These are phyloP conservation scores for Sciurus niger DNA, from an alignment of 2,113 vertebrate genomes.

Conservation along the genomic window DNA sequence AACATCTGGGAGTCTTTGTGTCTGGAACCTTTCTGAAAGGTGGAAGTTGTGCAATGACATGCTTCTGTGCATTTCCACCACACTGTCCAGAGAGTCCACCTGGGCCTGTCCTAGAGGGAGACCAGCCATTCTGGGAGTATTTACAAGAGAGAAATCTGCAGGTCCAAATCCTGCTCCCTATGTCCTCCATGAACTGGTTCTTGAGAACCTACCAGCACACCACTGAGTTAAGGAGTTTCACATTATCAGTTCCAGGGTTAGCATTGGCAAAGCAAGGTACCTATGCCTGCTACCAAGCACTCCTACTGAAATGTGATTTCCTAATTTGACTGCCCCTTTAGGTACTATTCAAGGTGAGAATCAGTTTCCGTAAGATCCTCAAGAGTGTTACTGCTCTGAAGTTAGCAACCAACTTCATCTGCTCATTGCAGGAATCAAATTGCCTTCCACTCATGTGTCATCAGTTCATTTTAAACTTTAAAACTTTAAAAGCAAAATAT, in stretches of 20 bases:
- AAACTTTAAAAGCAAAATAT: neutral
- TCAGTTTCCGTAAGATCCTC: neutral
- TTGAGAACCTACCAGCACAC: neutral
- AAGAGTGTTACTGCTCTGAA: neutral
- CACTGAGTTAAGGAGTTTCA: neutral
- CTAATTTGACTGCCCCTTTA: neutral
- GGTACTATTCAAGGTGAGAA: neutral
- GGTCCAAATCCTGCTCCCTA: accelerated
- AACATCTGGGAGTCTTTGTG: too few relatives aligned
- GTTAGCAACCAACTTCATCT: neutral
- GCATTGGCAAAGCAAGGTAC: neutral
- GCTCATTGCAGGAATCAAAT: neutral
- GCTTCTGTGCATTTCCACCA: neutral
- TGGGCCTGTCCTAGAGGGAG: accelerated
- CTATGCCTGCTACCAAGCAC: neutral
- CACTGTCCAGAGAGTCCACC: neutral
- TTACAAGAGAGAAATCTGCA: accelerated
- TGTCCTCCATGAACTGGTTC: neutral
- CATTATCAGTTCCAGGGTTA: neutral
- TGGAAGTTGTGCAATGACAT: accelerated
- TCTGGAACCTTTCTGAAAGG: neutral
- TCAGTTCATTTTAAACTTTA: neutral
- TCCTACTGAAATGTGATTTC: neutral
- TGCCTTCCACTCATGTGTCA: neutral
- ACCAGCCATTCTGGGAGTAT: too few relatives aligned